Evolutionary conservation across 2,888 invertebrate species (phyloP).

Genomic region (Standfussiana lucernea): DNA sequence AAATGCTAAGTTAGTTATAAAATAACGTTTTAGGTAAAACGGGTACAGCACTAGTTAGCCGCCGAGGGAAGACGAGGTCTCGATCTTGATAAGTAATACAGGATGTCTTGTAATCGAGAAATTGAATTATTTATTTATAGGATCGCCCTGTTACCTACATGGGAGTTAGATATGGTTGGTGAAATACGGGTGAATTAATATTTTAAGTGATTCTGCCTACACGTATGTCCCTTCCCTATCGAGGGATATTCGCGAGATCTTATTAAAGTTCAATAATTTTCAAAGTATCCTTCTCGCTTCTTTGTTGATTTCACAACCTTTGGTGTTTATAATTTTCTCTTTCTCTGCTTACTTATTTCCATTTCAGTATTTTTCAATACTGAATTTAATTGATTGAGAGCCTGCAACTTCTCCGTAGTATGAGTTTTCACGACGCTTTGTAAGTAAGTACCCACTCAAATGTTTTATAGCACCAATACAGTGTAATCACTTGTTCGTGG

Average conservation of each 20-base stretch:
- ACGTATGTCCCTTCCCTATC: neutral
- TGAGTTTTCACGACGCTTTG: neutral
- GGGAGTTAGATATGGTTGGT: neutral
- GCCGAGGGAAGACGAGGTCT: constrained; percentile 42
- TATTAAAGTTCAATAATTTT: neutral
- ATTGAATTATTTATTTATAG: constrained; percentile 37
- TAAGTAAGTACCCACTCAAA: constrained; percentile 27
- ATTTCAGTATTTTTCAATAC: neutral
- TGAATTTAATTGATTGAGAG: neutral
- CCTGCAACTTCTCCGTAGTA: neutral
- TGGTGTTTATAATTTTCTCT: neutral
- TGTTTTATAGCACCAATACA: constrained; percentile 19
- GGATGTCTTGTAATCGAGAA: constrained; percentile 37
- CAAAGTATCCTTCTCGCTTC: neutral
- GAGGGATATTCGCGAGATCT: neutral
- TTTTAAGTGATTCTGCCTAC: neutral
- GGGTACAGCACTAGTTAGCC: constrained; percentile 37
- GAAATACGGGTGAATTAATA: neutral
- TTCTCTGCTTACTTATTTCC: neutral
- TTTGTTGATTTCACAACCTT: neutral
- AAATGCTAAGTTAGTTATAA: constrained; percentile 56
- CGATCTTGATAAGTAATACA: constrained; percentile 35
- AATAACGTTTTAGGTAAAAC: constrained; percentile 59
- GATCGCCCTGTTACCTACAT: constrained; percentile 7
- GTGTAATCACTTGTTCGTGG: constrained; percentile 36